phyloP scores from a whole-genome alignment of 2,888 invertebrate genomes.

The Camponotus fellah region DNA sequence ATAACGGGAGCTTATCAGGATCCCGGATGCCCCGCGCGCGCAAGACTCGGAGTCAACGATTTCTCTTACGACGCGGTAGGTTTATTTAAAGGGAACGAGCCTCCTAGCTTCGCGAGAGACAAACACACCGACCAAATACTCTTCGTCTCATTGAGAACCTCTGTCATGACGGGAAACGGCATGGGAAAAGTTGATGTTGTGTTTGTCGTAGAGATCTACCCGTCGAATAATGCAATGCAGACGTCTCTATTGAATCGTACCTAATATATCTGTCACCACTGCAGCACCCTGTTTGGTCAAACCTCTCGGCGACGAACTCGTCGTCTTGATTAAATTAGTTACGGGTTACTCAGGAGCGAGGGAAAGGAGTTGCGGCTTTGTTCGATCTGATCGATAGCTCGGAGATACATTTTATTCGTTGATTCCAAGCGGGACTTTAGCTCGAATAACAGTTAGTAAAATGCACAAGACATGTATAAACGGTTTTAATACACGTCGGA shows the following conservation, averaged over 20 bases:
- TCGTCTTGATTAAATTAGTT: constrained; percentile 83
- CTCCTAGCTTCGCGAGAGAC: constrained; percentile 28
- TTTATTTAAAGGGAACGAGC: constrained; percentile 71
- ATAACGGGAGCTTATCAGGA: constrained; percentile 54
- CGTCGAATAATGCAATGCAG: constrained; percentile 84
- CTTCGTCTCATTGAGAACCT: constrained; percentile 76
- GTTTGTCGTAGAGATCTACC: constrained; percentile 85
- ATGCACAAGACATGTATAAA: background rate
- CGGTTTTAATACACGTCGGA: background rate
- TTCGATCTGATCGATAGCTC: constrained; percentile 64
- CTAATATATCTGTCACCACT: constrained; percentile 84
- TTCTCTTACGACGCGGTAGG: constrained; percentile 65
- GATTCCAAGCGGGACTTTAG: constrained; percentile 64
- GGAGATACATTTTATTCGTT: constrained; percentile 64
- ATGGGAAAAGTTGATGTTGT: constrained; percentile 85
- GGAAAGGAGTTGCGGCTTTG: constrained; percentile 51
- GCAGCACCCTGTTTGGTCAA: constrained; percentile 77
- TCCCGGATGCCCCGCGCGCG: constrained; percentile 23
- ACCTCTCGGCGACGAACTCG: constrained; percentile 58
- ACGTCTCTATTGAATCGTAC: constrained; percentile 83
- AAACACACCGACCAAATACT: constrained; percentile 55
- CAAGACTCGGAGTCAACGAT: constrained; percentile 66
- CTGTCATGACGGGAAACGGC: constrained; percentile 74
- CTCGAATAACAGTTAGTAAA: constrained; percentile 51
- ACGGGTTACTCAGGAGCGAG: constrained; percentile 66